A percentile compares a stretch with the other conserved stretches of the same genome.
Conservation (phyloP, 2,888 invertebrate species). For the Hypomecis atomaria region DNA sequence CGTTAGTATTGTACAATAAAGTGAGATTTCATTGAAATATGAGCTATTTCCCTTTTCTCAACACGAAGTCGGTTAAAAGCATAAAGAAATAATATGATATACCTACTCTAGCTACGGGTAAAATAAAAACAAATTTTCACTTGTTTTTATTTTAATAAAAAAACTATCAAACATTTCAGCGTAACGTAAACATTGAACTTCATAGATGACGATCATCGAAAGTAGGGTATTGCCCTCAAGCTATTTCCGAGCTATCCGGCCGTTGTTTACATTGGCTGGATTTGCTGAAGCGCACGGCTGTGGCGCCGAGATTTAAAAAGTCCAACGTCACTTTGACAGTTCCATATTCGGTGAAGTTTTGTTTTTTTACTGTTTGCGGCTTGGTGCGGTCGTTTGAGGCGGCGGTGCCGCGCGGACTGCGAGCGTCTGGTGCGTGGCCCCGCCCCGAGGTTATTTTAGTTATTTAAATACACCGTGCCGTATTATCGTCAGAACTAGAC, state of each 20-base stretch:
- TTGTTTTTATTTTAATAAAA: constrained; percentile 26
- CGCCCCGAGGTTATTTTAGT: constrained; percentile 69
- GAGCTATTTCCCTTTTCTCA: too few relatives aligned
- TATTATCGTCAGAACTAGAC: constrained; percentile 48
- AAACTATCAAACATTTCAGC: constrained; percentile 27
- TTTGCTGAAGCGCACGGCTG: constrained; percentile 49
- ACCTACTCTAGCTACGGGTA: too few relatives aligned
- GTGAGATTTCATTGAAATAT: too few relatives aligned
- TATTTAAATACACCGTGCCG: constrained; percentile 73
- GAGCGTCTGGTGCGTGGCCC: constrained; percentile 56
- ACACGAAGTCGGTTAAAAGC: background rate
- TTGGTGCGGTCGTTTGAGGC: constrained; percentile 30
- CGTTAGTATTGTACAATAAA: too few relatives aligned
- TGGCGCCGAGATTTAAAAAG: constrained; percentile 25
- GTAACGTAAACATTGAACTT: constrained; percentile 49
- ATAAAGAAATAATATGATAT: too few relatives aligned
- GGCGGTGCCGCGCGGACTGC: constrained; percentile 73
- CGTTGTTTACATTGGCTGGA: constrained; percentile 61
- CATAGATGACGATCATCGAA: constrained; percentile 50
- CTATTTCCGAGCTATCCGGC: constrained; percentile 58
- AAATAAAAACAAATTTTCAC: constrained; percentile 3
- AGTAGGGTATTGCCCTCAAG: constrained; percentile 63
- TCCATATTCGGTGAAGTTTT: constrained; percentile 32
- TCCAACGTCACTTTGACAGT: constrained; percentile 22
- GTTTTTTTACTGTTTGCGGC: constrained; percentile 31